These are phyloP conservation scores for Gryon sp. DNA, from an alignment of 1,140 invertebrate species.

Conservation along the genomic window DNA sequence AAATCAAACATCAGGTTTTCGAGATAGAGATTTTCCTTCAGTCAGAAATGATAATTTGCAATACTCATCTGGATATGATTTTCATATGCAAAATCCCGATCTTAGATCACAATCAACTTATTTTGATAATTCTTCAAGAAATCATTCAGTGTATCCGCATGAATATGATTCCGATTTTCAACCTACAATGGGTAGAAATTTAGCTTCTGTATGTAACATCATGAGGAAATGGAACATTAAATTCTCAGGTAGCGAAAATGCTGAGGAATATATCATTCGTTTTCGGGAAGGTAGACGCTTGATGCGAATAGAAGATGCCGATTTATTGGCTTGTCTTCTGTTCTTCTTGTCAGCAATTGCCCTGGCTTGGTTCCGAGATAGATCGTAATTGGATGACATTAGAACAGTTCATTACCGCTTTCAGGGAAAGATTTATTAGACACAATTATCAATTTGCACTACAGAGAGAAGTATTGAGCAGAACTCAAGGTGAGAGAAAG, in stretches of 20 bases:
- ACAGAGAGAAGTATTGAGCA: slow-evolving; percentile 17
- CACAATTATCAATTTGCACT: no score
- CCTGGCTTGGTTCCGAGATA: slow-evolving; percentile 36
- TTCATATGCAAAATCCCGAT: no score
- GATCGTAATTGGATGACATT: neutral
- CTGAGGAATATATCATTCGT: slow-evolving; percentile 6
- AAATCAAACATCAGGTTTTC: no score
- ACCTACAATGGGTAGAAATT: no score
- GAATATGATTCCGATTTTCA: no score
- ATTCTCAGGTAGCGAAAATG: slow-evolving; percentile 25
- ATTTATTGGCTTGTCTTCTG: slow-evolving; percentile 27
- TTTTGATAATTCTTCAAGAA: no score
- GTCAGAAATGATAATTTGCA: no score
- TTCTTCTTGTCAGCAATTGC: slow-evolving; percentile 37
- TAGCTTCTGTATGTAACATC: no score
- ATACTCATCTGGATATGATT: no score
- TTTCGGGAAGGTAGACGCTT: slow-evolving; percentile 17
- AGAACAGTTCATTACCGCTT: slow-evolving; percentile 5
- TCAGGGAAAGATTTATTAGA: slow-evolving; percentile 10
- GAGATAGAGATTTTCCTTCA: no score
- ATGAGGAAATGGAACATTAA: slow-evolving; percentile 12
- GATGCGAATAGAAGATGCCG: slow-evolving; percentile 5
- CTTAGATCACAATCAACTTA: no score
- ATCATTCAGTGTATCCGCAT: no score
- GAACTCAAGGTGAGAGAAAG: slow-evolving; percentile 28